These are phyloP conservation scores for Shinisaurus crocodilurus DNA, from an alignment of 2,113 vertebrate genomes.

Conservation along the genomic window DNA sequence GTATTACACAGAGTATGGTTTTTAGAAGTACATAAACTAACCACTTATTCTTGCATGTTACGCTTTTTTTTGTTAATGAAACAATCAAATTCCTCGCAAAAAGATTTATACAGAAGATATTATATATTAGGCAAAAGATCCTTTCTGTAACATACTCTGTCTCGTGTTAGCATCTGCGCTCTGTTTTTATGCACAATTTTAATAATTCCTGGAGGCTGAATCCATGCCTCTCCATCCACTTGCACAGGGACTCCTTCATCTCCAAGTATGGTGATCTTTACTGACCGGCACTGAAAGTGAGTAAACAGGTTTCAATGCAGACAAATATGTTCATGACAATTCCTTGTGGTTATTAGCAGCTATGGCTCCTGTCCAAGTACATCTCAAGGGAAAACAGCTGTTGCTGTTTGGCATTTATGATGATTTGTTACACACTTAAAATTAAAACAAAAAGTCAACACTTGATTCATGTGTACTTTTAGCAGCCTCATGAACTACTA, in stretches of 20 bases:
- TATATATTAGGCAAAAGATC: neutral
- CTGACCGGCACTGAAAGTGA: conserved; percentile 89
- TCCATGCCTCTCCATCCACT: conserved; percentile 98
- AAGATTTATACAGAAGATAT: neutral
- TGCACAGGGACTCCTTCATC: conserved; percentile 97
- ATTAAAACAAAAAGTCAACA: conserved; percentile 26
- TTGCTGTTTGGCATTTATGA: conserved; percentile 32
- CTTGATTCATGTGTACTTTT: conserved; percentile 20
- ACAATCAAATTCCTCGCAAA: conserved; percentile 18
- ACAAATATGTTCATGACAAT: conserved; percentile 23
- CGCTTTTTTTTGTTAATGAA: conserved; percentile 9
- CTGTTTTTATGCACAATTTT: conserved; percentile 98
- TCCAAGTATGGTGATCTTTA: conserved; percentile 98
- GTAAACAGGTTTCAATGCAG: conserved; percentile 48
- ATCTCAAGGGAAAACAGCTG: conserved; percentile 34
- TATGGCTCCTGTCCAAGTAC: conserved; percentile 25
- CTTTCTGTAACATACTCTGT: conserved; percentile 84
- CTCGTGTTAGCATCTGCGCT: conserved; percentile 97
- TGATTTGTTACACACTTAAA: neutral
- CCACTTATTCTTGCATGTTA: conserved; percentile 16
- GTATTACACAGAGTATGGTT: neutral
- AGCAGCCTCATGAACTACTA: neutral
- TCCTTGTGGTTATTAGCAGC: conserved; percentile 26
- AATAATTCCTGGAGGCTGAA: conserved; percentile 95
- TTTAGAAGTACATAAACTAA: neutral